Evolutionary conservation across 2,888 invertebrate species (phyloP), one percentile per base, ranked within the genome.

Genomic region (Drosophila rellima): DNA sequence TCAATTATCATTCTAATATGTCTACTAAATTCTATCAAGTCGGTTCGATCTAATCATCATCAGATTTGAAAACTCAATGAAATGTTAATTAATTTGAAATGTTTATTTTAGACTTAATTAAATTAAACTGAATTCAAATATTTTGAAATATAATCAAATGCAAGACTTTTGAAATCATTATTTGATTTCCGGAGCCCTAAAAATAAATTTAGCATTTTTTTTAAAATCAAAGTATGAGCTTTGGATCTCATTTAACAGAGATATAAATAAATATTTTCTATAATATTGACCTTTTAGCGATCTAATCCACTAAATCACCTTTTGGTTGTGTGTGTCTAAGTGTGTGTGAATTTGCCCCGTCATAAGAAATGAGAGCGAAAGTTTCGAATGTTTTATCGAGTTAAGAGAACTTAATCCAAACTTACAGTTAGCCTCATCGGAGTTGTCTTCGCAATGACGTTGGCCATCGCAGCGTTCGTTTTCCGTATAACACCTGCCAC

Each of bases 361-460:
- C 6, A 10, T 13, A 37, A 17, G 23, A 47, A 37, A 57, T 37
- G 35, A 35, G 40, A 37, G n/a, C 18, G 37, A 52, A 10, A 33
- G 20, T 17, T 31, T 11, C 15, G 23, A 26, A 7, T 7, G 26
- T 7, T 7, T 2, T 13, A 8, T 20, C 20, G 39, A 17, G n/a
- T 26, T 42, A 55, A 18, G 5, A 39, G 39, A 60, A 26, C 29
- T 54, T 33, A 61, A 83, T 63, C 70, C 33, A 57, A 61, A 86
- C 86, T 93, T 92, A 93, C 95, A 95, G 76, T 93, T 92, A 7
- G 75, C 68, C 92, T 95, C 95, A 90, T 95, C 95, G 45, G 93
- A 93, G 60, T 93, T 93, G 87, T 94, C 93, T 45, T 91, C 91
- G 90, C 95, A 95, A 87, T 95, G 95, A 26, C 76, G 64, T 13